Percentiles rank a stretch among this genome's conserved stretches.
phyloP scores from a whole-genome alignment of 2,888 invertebrate genomes.

The Didymodactylos carnosus region DNA sequence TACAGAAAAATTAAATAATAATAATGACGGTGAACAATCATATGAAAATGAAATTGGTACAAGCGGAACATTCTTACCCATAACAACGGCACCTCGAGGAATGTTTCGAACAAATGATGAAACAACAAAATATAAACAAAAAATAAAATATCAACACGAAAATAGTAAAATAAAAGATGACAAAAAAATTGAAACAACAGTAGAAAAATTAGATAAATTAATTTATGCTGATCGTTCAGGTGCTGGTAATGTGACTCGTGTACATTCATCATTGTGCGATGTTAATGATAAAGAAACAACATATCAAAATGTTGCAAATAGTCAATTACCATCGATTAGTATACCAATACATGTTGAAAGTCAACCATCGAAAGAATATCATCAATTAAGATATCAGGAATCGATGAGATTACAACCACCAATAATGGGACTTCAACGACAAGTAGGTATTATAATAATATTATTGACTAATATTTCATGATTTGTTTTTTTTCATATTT shows the following conservation, averaged over 20 bases:
- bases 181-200: no score
- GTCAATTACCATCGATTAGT: not conserved
- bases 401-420: not conserved
- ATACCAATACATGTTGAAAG: not conserved
- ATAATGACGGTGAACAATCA: not conserved
- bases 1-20: not conserved
- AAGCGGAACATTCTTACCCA: not conserved
- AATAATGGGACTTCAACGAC: not conserved
- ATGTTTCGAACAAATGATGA: not conserved
- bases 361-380: no score
- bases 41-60: not conserved
- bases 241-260: no score
- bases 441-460: no score
- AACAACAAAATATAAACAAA: no score
- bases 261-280: no score
- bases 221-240: not conserved
- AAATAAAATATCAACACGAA: no score
- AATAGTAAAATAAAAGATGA: no score
- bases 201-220: not conserved
- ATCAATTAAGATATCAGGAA: not conserved
- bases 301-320: not conserved
- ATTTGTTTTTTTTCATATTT: not conserved
- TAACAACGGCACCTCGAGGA: not conserved
- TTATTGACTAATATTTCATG: no score
- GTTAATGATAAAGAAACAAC: not conserved